Percentiles rank a stretch among this genome's conserved stretches.
Evolutionary conservation across 2,888 invertebrate species (phyloP).

Genomic region (Colostygia pectinataria): DNA sequence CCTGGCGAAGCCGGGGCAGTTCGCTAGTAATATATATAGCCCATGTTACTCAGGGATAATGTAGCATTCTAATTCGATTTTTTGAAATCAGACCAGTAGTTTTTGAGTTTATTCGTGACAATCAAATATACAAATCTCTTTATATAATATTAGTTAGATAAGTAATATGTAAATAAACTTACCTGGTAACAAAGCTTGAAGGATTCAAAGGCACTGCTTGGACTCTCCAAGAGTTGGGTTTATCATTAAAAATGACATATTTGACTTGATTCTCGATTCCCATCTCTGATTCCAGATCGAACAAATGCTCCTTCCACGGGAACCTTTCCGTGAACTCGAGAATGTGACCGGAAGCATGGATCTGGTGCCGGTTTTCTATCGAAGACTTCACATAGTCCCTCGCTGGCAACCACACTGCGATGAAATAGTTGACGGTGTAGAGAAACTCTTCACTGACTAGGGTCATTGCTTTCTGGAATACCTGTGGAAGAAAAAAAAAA

Average conservation of each 20-base stretch:
- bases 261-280: slow-evolving; percentile 85
- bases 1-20: no score
- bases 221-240: slow-evolving; percentile 88
- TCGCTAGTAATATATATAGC: no score
- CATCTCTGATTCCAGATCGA: slow-evolving; percentile 89
- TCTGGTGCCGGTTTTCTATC: slow-evolving; percentile 73
- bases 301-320: slow-evolving; percentile 97
- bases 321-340: slow-evolving; percentile 87
- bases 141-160: no score
- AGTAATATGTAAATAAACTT: slow-evolving; percentile 26
- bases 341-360: slow-evolving; percentile 92
- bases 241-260: slow-evolving; percentile 88
- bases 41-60: no score
- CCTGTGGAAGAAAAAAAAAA: slow-evolving; percentile 28
- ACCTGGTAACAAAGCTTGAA: slow-evolving; percentile 88
- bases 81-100: no score
- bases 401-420: slow-evolving; percentile 93
- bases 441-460: slow-evolving; percentile 91
- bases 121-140: no score
- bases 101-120: no score
- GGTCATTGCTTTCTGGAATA: slow-evolving; percentile 90
- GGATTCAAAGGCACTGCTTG: slow-evolving; percentile 90
- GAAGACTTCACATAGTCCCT: slow-evolving; percentile 89
- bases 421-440: slow-evolving; percentile 84
- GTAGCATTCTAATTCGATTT: no score